A percentile compares a stretch with the other conserved stretches of the same genome.
Evolutionary conservation across 2,888 invertebrate species (phyloP).

Genomic region (Ophion ventricosus): DNA sequence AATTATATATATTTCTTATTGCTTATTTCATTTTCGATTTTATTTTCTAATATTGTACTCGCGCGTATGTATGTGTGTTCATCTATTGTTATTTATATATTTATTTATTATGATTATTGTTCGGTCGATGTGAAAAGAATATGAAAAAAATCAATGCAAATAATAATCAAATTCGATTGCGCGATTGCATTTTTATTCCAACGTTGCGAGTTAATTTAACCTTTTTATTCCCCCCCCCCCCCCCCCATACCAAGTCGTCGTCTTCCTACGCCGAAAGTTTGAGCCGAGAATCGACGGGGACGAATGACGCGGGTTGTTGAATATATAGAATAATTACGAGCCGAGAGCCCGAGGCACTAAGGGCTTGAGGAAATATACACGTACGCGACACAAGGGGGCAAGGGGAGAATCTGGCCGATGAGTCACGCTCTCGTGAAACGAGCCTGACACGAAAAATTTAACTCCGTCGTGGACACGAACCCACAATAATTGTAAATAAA

Average conservation of each 20-base stretch:
- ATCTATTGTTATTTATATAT: too few relatives aligned
- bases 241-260: neutral
- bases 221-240: too few relatives aligned
- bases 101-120: too few relatives aligned
- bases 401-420: constrained; percentile 57
- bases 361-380: constrained; percentile 44
- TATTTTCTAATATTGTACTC: too few relatives aligned
- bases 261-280: constrained; percentile 25
- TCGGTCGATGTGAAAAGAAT: too few relatives aligned
- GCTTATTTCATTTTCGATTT: too few relatives aligned
- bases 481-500: neutral
- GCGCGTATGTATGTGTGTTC: too few relatives aligned
- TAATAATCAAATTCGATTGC: too few relatives aligned
- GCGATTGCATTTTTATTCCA: too few relatives aligned
- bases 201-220: too few relatives aligned
- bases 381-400: constrained; percentile 19
- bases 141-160: too few relatives aligned
- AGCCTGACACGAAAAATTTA: constrained; percentile 38
- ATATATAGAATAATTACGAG: constrained; percentile 55
- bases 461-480: neutral
- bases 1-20: too few relatives aligned
- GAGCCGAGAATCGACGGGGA: constrained; percentile 31
- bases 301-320: constrained; percentile 47
- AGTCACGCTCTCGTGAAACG: constrained; percentile 50
- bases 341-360: constrained; percentile 26